Evolutionary conservation across 2,888 invertebrate genomes (phyloP).

Genomic region (Drosophila flavopinicola): DNA sequence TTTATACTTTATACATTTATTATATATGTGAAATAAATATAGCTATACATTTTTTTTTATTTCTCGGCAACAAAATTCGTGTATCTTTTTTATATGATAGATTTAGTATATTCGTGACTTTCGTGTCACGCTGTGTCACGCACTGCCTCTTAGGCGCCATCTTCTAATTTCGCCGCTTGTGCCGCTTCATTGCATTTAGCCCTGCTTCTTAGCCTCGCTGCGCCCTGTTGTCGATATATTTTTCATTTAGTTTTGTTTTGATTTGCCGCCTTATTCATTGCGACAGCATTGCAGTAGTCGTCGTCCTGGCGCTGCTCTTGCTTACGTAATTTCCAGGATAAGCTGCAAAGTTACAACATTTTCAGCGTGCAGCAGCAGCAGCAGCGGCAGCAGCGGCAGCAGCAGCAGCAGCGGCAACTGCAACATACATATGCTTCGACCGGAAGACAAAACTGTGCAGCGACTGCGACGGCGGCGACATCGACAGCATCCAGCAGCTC

Average conservation of each 20-base stretch:
- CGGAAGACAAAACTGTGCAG: conserved; percentile 62
- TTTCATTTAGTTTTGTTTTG: conserved; percentile 79
- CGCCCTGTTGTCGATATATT: conserved; percentile 72
- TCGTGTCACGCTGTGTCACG: conserved; percentile 34
- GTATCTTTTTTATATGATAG: neutral
- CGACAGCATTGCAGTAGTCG: conserved; percentile 79
- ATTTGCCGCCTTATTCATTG: conserved; percentile 81
- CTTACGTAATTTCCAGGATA: conserved; percentile 79
- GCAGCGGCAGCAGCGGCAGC: conserved; percentile 29
- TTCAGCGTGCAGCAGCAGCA: conserved; percentile 53
- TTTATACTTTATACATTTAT: no score
- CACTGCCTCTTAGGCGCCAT: conserved; percentile 31
- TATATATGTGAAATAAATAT: no score
- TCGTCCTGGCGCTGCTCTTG: conserved; percentile 57
- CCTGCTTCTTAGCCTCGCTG: conserved; percentile 22
- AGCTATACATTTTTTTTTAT: neutral
- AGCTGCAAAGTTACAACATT: conserved; percentile 79
- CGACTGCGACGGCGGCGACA: conserved; percentile 23
- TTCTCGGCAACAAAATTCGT: neutral
- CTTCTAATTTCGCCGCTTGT: conserved; percentile 73
- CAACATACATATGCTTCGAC: conserved; percentile 61
- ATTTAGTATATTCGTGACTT: neutral
- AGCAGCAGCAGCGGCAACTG: conserved; percentile 39
- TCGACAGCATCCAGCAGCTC: conserved; percentile 66
- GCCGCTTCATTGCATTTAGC: conserved; percentile 62